Base-by-base conservation (phyloP, 2,888 invertebrate genomes). In the Epinotia nisella region DNA sequence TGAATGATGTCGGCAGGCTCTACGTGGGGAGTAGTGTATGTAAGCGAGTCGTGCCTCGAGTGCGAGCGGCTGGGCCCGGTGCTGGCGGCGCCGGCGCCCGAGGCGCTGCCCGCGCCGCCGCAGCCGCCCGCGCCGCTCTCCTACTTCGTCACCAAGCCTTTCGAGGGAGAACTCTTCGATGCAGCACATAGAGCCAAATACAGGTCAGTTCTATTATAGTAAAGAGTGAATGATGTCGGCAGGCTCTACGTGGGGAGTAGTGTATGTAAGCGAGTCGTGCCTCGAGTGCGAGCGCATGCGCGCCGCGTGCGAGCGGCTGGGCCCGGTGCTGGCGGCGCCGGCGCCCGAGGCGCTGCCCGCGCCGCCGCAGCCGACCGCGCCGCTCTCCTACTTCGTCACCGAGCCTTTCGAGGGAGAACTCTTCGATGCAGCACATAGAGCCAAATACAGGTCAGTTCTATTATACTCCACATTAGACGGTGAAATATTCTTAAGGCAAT, bases 391-490 rank as follows among this genome's bases (percentile, higher is more conserved):
- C 85, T 87, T 96, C 90, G 95, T 97, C 82, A 90, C 97, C 77
- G 94, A 96, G 66, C 95, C 95, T 77, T 97, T 97, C 87, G 96
- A 96, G 76, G 96, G 96, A 67, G 94, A 95, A 75, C 94, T 95
- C 75, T 97, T 95, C 89, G 95, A 96, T 82, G 94, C 94, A 76
- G 94, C 97, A 75, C 95, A 95, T 85, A 91, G 90, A 85, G 92
- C 93, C 68, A 93, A 92, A 85, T 92, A 92, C 86, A 92, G 93
- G 93, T 93, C 35, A 62, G 68, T 69, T 21, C 49, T 49, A 29
- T 29, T n/a, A 24, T 19, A 21, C 39, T 62, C 24, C 24, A 62
- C 24, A 49, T 58, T 55, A 24, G 39, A 24, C 35, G 65, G 49
- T 56, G 29, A 45, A 13, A 17, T 70, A 70, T 55, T 55, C 21